Evolutionary conservation across 2,888 invertebrate species (phyloP), one percentile per base, ranked within the genome.

Genomic region (Brachypterus glaber): DNA sequence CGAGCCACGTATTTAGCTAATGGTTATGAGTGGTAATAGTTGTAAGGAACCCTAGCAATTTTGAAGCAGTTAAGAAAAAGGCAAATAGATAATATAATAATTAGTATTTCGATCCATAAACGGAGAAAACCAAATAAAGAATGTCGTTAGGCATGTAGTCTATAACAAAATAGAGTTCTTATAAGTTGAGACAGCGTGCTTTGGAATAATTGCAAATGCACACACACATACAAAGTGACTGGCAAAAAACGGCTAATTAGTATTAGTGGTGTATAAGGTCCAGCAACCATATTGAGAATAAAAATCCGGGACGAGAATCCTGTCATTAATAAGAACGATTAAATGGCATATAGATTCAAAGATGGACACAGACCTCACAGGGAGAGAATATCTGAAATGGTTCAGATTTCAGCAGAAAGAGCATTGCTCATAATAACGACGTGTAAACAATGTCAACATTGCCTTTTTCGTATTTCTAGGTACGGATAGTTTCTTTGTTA

Each of bases 381-480:
- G 49, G 50, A 57, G 59, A 53, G 55, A 54, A 63, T 63, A 59
- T 52, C 59, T 62, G 62, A 62, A 63, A 64, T 64, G 61, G 60
- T 65, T 64, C 65, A 64, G 62, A 64, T 64, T 65, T 60, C 55
- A 57, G 56, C 50, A 51, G 52, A 57, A 53, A 50, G 55, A 50
- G 54, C 58, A 59, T 61, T 55, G 60, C 54, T 61, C 60, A 62
- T 63, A 62, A 60, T 58, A 61, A 59, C 55, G 60, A 62, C 53
- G 60, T 57, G 57, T 54, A 58, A 59, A 58, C 57, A 57, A 59
- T 58, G 60, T 57, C 57, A 58, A 49, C 54, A 50, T 54, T 60
- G 53, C 61, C 63, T 60, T 63, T 64, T 64, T 62, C 58, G 62
- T 59, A 61, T 52, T 60, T 62, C 62, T 60, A 57, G 55, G 61